A percentile compares a stretch with the other conserved stretches of the same genome.
Evolutionary conservation across 2,888 invertebrate species (phyloP).

Genomic region (Argynnis bischoffii): DNA sequence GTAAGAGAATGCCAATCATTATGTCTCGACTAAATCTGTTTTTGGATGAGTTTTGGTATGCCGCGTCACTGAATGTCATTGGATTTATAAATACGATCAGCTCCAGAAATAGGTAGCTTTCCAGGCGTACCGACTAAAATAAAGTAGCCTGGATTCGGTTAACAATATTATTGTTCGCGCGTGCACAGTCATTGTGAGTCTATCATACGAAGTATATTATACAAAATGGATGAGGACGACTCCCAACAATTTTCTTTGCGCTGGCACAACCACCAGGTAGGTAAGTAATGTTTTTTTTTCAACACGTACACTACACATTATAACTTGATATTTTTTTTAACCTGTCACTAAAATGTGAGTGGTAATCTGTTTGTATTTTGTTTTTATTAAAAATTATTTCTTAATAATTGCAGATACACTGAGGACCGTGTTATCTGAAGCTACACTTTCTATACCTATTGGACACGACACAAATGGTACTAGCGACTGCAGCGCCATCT

Average conservation of each 20-base stretch:
- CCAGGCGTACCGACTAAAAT: constrained; percentile 83
- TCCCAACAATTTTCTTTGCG: constrained; percentile 91
- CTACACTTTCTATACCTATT: constrained; percentile 41
- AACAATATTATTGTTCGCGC: constrained; percentile 80
- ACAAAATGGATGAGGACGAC: constrained; percentile 82
- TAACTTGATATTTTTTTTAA: constrained; percentile 46
- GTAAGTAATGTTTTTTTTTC: constrained; percentile 71
- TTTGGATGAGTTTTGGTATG: constrained; percentile 82
- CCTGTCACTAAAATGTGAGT: constrained; percentile 27
- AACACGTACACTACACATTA: constrained; percentile 53
- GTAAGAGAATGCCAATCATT: constrained; percentile 73
- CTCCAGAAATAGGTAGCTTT: constrained; percentile 84
- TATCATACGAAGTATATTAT: constrained; percentile 25
- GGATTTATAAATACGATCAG: constrained; percentile 83
- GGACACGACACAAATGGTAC: constrained; percentile 46
- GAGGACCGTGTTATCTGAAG: constrained; percentile 47
- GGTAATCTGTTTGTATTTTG: constrained; percentile 23
- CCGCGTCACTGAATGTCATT: constrained; percentile 81
- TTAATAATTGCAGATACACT: constrained; percentile 47
- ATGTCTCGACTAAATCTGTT: constrained; percentile 77
- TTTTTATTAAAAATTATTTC: constrained; percentile 40
- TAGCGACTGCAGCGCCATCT: constrained; percentile 40
- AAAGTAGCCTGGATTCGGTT: constrained; percentile 81
- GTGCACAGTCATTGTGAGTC: constrained; percentile 65
- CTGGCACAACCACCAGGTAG: constrained; percentile 92